phyloP scores from a whole-genome alignment of 2,113 vertebrate species.

The Sciurus niger region DNA sequence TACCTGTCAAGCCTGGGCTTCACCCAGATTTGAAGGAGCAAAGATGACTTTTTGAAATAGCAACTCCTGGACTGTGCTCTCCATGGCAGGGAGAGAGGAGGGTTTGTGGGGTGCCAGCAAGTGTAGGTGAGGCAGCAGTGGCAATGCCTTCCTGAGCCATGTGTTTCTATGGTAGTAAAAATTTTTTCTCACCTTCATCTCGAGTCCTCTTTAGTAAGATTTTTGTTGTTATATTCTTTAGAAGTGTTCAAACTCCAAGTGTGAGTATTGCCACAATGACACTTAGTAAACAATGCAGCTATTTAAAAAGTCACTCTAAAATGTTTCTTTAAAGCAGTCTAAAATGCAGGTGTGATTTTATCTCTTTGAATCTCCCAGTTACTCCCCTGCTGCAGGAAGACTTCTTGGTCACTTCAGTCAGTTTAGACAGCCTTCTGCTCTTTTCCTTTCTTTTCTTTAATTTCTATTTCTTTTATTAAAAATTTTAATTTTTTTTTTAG shows the following conservation, averaged over 20 bases:
- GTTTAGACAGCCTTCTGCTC: background rate
- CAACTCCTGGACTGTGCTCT: background rate
- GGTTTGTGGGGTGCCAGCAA: too few species aligned
- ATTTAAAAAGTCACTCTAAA: background rate
- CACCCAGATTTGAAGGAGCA: background rate
- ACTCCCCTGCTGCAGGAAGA: background rate
- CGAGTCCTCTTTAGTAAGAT: background rate
- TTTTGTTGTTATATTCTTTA: background rate
- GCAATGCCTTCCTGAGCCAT: background rate
- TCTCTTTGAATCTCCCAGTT: background rate
- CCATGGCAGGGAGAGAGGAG: accelerated
- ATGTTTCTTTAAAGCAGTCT: background rate
- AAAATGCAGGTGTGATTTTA: background rate
- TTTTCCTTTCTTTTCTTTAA: background rate
- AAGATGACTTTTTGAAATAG: background rate
- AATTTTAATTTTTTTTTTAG: too few species aligned
- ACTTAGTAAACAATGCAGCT: background rate
- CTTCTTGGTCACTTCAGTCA: background rate
- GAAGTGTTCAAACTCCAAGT: background rate
- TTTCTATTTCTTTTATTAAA: too few species aligned
- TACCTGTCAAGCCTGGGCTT: background rate
- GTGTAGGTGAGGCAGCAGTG: too few species aligned
- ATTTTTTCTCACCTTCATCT: background rate
- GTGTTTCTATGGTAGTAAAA: background rate
- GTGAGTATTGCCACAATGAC: background rate